Evolutionary conservation across 1,140 invertebrate genomes (phyloP).

Genomic region (Heliconius himera): DNA sequence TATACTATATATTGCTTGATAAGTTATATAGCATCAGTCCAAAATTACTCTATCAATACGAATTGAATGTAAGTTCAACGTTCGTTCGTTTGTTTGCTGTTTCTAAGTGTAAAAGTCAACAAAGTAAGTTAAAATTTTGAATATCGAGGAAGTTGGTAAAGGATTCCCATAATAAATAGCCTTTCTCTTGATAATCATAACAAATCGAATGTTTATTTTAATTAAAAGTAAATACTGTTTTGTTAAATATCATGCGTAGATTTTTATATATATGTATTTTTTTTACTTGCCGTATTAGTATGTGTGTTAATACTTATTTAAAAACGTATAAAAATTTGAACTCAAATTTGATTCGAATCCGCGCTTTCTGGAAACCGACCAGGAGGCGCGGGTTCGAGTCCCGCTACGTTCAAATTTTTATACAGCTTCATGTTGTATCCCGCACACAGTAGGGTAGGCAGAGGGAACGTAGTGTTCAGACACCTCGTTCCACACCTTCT

Average conservation of each 20-base stretch:
- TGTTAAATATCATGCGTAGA: neutral
- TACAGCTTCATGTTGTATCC: too few species aligned
- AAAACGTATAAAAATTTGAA: too few species aligned
- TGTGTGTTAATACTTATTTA: too few species aligned
- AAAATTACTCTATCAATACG: neutral
- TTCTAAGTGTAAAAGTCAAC: conserved; percentile 13
- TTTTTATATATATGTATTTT: neutral
- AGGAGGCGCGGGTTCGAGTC: too few species aligned
- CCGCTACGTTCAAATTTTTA: too few species aligned
- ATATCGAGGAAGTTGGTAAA: neutral
- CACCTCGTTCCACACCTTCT: too few species aligned
- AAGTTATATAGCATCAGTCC: neutral
- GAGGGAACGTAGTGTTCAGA: too few species aligned
- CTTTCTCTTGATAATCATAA: neutral
- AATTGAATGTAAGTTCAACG: neutral
- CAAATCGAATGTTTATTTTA: conserved; percentile 2
- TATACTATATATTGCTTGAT: too few species aligned
- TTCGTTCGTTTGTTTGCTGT: conserved; percentile 1
- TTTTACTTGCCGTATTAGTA: neutral
- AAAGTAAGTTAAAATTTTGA: conserved; percentile 13
- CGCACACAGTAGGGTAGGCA: too few species aligned
- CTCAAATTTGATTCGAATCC: too few species aligned
- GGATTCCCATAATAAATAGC: neutral
- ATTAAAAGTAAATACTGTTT: neutral
- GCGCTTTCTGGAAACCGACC: too few species aligned